Evolutionary conservation across 2,797 vertebrate genomes (phyloP), one percentile per base, ranked within the genome.

Genomic region (Emydoidea blandingii): DNA sequence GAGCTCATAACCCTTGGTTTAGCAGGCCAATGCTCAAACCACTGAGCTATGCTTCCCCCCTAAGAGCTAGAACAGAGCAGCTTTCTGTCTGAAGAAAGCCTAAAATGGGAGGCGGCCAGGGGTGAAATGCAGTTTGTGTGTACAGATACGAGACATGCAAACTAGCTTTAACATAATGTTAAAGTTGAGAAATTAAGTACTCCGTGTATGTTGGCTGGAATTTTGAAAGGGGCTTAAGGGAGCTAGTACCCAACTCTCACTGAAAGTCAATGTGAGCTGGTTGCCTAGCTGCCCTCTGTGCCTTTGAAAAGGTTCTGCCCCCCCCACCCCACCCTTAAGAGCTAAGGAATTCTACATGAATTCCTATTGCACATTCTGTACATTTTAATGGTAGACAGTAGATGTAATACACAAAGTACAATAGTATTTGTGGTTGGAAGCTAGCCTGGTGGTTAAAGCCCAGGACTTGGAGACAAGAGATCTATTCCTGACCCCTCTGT

Each of bases 211-310:
- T 83, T 88, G 79, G 54, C 57, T 86, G 91, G 84, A 23, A 29
- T 82, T 93, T 91, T 78, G 49, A 59, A 91, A 82, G 29, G 82
- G 65, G 25, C 86, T 41, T 44, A 29, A 81, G 76, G 56, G 76
- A 79, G 29, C 54, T 81, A 37, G 62, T 90, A 65, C n/a, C 15
- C 54, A 34, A 18, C 6, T 85, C 29, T 87, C 56, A 15, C 29
- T 50, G 76, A 50, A 79, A 50, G 47, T 79, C 29, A 31, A 50
- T 50, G 15, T 16, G 47, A 79, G 9, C 76, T 18, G 29, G 15
- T 79, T 79, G 47, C 76, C 76, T 49, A 79, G 15, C 44, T 50
- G 76, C 14, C 25, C 7, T 76, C 41, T 44, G 44, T 76, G 44
- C 23, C 44, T 76, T 78, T 49, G 41, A 29, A 78, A 78, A 78